phyloP scores from a whole-genome alignment of 2,113 vertebrate genomes.

The Coracopsis vasa region DNA sequence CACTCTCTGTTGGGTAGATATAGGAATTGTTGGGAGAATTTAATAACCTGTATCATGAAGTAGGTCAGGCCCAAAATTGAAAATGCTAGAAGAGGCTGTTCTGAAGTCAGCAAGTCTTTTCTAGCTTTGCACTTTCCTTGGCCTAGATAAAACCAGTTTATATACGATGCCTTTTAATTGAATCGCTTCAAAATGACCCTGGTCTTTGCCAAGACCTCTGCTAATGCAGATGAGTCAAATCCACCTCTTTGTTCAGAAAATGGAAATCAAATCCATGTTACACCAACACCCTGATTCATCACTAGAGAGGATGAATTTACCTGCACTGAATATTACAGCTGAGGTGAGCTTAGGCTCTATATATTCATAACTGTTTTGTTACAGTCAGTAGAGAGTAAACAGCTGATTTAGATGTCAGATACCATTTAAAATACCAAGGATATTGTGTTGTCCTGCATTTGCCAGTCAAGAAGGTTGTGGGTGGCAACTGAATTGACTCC shows the following conservation, averaged over 20 bases:
- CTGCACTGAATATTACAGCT: neutral
- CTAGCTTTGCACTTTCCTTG: neutral
- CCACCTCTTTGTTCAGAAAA: neutral
- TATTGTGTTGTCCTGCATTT: neutral
- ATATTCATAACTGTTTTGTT: neutral
- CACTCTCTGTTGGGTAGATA: neutral
- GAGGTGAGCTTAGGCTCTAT: neutral
- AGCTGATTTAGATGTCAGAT: neutral
- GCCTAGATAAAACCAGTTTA: neutral
- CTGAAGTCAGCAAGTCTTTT: neutral
- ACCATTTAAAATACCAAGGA: neutral
- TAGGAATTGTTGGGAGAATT: neutral
- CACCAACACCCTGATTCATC: neutral
- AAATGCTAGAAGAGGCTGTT: neutral
- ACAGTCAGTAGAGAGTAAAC: neutral
- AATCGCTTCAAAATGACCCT: neutral
- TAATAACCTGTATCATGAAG: neutral
- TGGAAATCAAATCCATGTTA: neutral
- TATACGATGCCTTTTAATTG: neutral
- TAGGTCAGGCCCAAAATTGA: neutral
- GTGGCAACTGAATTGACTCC: neutral
- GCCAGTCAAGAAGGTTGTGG: neutral
- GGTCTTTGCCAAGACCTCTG: neutral
- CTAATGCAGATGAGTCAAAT: neutral
- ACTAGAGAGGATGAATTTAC: neutral